Percentiles rank a stretch among this genome's conserved stretches.
These are phyloP conservation scores for Gobio occitaniae DNA, from an alignment of 2,797 vertebrate species.

Conservation along the genomic window DNA sequence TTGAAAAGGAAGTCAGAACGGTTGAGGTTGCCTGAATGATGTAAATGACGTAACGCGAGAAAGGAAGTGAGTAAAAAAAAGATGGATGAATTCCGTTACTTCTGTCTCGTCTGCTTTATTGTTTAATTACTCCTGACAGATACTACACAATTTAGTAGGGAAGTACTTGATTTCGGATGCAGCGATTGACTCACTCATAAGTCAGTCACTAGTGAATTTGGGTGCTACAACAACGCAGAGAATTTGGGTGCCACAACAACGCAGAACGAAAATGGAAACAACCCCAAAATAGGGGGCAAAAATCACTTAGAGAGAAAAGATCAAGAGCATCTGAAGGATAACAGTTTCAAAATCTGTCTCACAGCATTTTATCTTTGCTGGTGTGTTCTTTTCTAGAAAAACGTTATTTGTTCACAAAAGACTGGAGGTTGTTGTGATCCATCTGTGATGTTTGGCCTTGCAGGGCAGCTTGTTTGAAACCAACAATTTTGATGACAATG, in stretches of 20 bases:
- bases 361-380: not conserved
- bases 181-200: not conserved
- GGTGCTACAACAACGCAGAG: not conserved
- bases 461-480: slow-evolving; percentile 1
- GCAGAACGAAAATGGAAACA: not conserved
- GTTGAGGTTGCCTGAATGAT: not conserved
- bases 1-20: not conserved
- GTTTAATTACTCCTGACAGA: not conserved
- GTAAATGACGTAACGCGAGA: not conserved
- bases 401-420: not conserved
- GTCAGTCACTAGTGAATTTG: not conserved
- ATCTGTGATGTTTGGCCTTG: not conserved
- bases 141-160: not conserved
- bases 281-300: not conserved
- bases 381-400: not conserved
- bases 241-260: not conserved
- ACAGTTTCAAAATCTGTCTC: not conserved
- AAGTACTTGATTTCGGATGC: not conserved
- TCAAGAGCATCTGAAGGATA: not conserved
- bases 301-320: not conserved
- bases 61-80: not conserved
- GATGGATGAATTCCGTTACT: not conserved
- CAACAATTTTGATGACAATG: slow-evolving; percentile 6
- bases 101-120: not conserved
- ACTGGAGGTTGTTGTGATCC: not conserved